These are phyloP conservation scores for Athrips mouffetella DNA, from an alignment of 2,888 invertebrate genomes.

Conservation along the genomic window DNA sequence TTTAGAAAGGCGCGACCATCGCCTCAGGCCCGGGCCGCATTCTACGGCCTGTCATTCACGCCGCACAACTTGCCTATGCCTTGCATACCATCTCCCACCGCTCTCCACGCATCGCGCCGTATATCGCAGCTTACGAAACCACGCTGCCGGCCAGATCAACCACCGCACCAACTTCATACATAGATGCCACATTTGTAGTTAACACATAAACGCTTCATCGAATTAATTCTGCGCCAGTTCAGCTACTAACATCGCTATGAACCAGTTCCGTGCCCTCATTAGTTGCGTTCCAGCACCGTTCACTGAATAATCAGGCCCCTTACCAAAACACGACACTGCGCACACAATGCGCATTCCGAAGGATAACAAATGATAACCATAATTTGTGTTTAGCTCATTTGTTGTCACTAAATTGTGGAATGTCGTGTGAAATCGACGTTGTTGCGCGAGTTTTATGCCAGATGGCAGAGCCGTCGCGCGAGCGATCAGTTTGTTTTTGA, in stretches of 20 bases:
- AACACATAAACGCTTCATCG: slow-evolving; percentile 61
- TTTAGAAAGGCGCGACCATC: slow-evolving; percentile 79
- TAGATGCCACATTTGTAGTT: slow-evolving; percentile 52
- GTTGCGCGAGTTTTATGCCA: slow-evolving; percentile 76
- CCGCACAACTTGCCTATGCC: slow-evolving; percentile 77
- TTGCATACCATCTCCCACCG: slow-evolving; percentile 74
- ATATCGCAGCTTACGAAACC: slow-evolving; percentile 63
- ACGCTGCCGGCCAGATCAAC: slow-evolving; percentile 25
- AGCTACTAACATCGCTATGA: slow-evolving; percentile 60
- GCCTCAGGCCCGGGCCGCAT: slow-evolving; percentile 77
- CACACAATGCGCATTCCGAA: slow-evolving; percentile 59
- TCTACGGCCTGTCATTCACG: slow-evolving; percentile 79
- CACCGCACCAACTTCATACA: slow-evolving; percentile 50
- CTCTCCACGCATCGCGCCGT: slow-evolving; percentile 53
- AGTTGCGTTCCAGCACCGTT: slow-evolving; percentile 46
- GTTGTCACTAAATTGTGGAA: slow-evolving; percentile 79
- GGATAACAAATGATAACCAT: slow-evolving; percentile 76
- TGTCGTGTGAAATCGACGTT: slow-evolving; percentile 78
- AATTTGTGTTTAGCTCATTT: slow-evolving; percentile 77
- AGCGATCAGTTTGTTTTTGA: slow-evolving; percentile 72
- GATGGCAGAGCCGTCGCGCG: slow-evolving; percentile 78
- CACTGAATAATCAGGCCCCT: slow-evolving; percentile 47
- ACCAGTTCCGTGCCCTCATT: slow-evolving; percentile 72
- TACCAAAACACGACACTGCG: slow-evolving; percentile 46
- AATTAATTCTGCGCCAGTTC: slow-evolving; percentile 68